Conservation (phyloP, 2,888 invertebrate species). For the Mycogona germanica region DNA sequence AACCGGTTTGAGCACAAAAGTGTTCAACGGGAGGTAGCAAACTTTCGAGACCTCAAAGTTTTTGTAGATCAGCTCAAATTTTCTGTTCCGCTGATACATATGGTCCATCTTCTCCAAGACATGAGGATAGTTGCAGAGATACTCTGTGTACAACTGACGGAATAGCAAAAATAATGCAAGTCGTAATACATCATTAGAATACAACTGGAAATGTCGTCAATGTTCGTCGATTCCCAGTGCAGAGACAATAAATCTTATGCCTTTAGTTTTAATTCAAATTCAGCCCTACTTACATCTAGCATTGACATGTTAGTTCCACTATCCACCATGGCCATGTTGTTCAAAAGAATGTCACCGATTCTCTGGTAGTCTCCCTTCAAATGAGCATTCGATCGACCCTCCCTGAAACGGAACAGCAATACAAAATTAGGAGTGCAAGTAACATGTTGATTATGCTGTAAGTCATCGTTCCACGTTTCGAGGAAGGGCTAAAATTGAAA, state of each 20-base stretch:
- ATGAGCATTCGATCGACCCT: constrained; percentile 43
- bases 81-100: constrained; percentile 53
- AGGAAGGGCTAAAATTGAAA: no score
- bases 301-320: neutral
- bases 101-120: constrained; percentile 69
- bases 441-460: neutral
- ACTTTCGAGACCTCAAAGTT: constrained; percentile 72
- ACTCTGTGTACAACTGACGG: constrained; percentile 34
- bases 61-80: constrained; percentile 54
- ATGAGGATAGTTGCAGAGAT: constrained; percentile 54
- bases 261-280: constrained; percentile 44
- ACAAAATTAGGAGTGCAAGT: neutral
- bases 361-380: constrained; percentile 43
- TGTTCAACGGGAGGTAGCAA: constrained; percentile 73
- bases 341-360: constrained; percentile 61
- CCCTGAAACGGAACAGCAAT: constrained; percentile 35
- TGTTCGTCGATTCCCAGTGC: no score
- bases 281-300: constrained; percentile 8
- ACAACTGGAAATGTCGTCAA: neutral
- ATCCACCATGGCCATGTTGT: constrained; percentile 43
- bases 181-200: neutral
- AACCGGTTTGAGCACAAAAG: constrained; percentile 68
- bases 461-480: neutral
- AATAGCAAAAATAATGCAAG: constrained; percentile 8
- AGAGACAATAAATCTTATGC: no score